Conservation (phyloP, 1,140 invertebrate genomes). For the Brachionus asplanchnoidis region DNA sequence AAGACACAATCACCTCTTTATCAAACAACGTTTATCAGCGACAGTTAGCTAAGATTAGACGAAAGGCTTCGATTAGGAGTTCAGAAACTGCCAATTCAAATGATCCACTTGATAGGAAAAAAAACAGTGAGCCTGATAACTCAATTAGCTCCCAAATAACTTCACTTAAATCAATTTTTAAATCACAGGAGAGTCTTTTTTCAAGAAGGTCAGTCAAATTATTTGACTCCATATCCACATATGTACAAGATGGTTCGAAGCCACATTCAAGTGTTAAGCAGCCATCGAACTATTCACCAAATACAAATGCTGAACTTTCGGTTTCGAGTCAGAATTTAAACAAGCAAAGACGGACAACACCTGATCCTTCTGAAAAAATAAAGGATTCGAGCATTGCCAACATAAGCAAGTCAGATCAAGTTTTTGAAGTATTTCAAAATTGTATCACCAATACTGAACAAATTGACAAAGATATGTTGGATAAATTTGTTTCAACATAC, state of each 20-base stretch:
- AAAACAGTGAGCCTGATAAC: not conserved
- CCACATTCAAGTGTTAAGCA: not conserved
- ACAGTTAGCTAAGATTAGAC: not conserved
- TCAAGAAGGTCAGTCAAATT: constrained; percentile 7
- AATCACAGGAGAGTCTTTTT: constrained; percentile 3
- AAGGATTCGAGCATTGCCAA: not conserved
- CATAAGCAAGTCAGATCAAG: constrained; percentile 25
- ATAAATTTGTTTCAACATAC: constrained; percentile 22
- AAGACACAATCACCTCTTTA: not conserved
- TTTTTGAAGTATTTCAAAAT: constrained; percentile 9
- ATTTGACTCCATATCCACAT: not conserved
- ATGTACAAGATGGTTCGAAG: not conserved
- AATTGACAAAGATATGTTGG: not conserved
- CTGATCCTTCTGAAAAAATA: not conserved
- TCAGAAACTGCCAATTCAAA: not conserved
- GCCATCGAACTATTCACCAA: not conserved
- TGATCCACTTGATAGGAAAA: not conserved
- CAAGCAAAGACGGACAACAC: not conserved
- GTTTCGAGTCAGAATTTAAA: not conserved
- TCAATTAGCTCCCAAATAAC: not conserved
- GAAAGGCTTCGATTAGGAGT: not conserved
- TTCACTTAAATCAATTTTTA: constrained; percentile 6
- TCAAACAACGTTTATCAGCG: not conserved
- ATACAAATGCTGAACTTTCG: not conserved
- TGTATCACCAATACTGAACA: not conserved